These are phyloP conservation scores for Mesorhabditis spiculigera DNA, from an alignment of 2,888 invertebrate species.

Conservation along the genomic window DNA sequence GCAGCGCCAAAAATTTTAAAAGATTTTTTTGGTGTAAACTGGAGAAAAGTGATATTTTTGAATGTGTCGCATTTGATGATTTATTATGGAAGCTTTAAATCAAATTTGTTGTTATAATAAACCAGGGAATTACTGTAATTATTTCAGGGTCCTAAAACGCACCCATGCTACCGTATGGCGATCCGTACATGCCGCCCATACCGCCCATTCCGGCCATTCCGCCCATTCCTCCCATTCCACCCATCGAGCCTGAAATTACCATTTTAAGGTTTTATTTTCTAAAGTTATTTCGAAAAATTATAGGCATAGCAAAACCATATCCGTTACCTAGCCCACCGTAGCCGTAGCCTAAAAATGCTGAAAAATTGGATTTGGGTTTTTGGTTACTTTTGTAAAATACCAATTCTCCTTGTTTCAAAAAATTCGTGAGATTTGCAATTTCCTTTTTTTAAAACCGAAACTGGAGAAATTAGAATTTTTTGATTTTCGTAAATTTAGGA, in stretches of 20 bases:
- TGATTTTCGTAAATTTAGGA: too few relatives aligned
- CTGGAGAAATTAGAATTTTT: too few relatives aligned
- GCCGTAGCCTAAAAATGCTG: background rate
- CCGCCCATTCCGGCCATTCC: too few relatives aligned
- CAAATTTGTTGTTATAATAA: too few relatives aligned
- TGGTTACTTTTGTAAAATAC: background rate
- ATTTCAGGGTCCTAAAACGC: background rate
- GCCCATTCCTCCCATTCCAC: background rate
- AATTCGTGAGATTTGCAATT: too few relatives aligned
- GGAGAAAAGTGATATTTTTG: too few relatives aligned
- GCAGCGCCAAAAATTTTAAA: too few relatives aligned
- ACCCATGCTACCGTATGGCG: background rate
- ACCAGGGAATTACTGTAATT: too few relatives aligned
- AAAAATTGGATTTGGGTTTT: background rate
- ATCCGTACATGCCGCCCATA: background rate
- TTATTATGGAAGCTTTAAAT: too few relatives aligned
- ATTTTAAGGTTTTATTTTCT: background rate
- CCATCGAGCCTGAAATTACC: slow-evolving; percentile 4
- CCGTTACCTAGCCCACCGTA: background rate
- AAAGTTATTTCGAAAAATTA: background rate
- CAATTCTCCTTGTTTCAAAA: background rate
- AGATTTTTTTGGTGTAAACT: too few relatives aligned
- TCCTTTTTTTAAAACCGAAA: too few relatives aligned
- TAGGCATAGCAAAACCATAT: background rate
- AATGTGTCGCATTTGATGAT: too few relatives aligned